phyloP scores from a whole-genome alignment of 2,888 invertebrate species.

The Platycnemis pennipes region DNA sequence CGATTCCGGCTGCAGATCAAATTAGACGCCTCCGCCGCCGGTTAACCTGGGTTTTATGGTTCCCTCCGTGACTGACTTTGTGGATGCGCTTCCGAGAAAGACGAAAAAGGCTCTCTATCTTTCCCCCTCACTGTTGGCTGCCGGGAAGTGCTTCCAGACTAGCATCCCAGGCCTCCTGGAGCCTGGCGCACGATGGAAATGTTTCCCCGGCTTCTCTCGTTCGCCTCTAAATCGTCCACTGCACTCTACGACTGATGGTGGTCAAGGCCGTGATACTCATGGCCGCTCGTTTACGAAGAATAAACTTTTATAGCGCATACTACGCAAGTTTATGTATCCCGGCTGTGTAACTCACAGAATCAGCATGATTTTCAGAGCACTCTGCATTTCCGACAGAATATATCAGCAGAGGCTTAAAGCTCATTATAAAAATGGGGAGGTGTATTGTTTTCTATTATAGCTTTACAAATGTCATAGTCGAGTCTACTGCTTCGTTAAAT shows the following conservation, averaged over 20 bases:
- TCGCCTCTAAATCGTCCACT: not conserved
- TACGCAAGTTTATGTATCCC: not conserved
- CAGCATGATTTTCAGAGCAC: not conserved
- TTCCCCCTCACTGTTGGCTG: not conserved
- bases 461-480: too few relatives aligned
- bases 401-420: not conserved
- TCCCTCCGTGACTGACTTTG: not conserved
- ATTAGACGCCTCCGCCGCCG: not conserved
- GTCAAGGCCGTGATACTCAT: not conserved
- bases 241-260: not conserved
- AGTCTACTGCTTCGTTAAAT: too few relatives aligned
- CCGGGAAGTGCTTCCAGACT: not conserved
- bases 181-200: not conserved
- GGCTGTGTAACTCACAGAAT: not conserved
- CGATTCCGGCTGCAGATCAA: not conserved
- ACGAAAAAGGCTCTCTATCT: not conserved
- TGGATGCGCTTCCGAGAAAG: not conserved
- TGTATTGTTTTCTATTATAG: not conserved
- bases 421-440: not conserved
- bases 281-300: not conserved
- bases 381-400: not conserved
- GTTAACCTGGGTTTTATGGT: conserved; percentile 32
- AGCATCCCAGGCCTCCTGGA: not conserved
- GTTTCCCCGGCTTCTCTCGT: not conserved
- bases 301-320: not conserved